These are phyloP conservation scores for Stenichneumon culpator DNA, from an alignment of 2,888 invertebrate species.

Conservation along the genomic window DNA sequence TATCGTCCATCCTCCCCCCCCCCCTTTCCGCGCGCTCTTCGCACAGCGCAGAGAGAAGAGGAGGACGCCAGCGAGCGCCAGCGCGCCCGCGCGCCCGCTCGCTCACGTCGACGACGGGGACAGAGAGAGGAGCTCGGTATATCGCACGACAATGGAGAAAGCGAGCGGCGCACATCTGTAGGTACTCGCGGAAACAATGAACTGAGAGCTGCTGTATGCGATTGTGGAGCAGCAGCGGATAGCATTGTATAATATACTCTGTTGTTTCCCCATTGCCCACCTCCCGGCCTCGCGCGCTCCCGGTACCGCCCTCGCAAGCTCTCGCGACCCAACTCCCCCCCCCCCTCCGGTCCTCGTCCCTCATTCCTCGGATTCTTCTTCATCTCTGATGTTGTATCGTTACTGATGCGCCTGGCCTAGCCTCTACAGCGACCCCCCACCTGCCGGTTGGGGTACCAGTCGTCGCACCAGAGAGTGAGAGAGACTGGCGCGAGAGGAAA, in stretches of 20 bases:
- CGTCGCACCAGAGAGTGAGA: slow-evolving; percentile 24
- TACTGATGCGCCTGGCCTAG: slow-evolving; percentile 18
- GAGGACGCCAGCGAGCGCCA: slow-evolving; percentile 44
- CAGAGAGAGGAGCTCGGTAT: slow-evolving; percentile 69
- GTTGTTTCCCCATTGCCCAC: slow-evolving; percentile 77
- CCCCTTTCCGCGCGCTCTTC: slow-evolving; percentile 3
- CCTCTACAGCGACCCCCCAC: neutral
- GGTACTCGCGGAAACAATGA: slow-evolving; percentile 83
- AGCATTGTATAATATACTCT: slow-evolving; percentile 84
- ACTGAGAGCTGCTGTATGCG: slow-evolving; percentile 81
- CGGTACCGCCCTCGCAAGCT: slow-evolving; percentile 41
- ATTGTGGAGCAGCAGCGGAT: slow-evolving; percentile 83
- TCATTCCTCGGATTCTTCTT: slow-evolving; percentile 12
- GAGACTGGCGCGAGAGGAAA: slow-evolving; percentile 27
- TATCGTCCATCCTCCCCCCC: neutral
- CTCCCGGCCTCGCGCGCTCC: slow-evolving; percentile 65
- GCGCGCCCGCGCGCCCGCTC: neutral
- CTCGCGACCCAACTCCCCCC: slow-evolving; percentile 28
- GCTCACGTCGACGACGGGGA: neutral
- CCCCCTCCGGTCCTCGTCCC: slow-evolving; percentile 25
- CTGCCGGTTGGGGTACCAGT: slow-evolving; percentile 6
- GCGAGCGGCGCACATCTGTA: slow-evolving; percentile 81
- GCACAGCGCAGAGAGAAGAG: slow-evolving; percentile 48
- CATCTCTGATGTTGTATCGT: slow-evolving; percentile 29
- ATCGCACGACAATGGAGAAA: slow-evolving; percentile 77